Percentiles rank a stretch among this genome's conserved stretches.
phyloP scores from a whole-genome alignment of 2,888 invertebrate species.

The Cremastinae sp. region DNA sequence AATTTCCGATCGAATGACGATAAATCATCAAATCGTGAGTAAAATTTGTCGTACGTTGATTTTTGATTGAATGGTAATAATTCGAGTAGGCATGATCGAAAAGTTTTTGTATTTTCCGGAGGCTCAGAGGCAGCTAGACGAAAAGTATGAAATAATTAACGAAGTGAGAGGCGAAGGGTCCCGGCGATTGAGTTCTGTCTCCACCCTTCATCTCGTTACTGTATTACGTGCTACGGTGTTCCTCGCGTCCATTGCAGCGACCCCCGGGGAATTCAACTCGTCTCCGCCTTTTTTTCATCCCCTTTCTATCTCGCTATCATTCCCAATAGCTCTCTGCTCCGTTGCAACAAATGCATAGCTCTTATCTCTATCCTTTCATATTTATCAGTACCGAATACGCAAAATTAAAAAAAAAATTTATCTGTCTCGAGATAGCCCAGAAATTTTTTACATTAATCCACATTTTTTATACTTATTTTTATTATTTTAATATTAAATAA shows the following conservation, averaged over 20 bases:
- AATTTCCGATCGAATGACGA: neutral
- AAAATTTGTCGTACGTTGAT: too few species aligned
- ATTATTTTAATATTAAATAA: too few species aligned
- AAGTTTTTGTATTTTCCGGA: constrained; percentile 61
- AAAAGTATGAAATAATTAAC: constrained; percentile 77
- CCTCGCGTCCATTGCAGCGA: constrained; percentile 45
- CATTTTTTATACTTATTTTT: too few species aligned
- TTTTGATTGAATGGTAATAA: neutral
- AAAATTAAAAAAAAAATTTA: neutral
- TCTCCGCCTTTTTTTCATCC: neutral
- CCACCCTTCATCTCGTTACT: constrained; percentile 70
- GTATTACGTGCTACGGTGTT: constrained; percentile 44
- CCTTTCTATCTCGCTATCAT: constrained; percentile 6
- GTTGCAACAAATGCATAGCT: constrained; percentile 24
- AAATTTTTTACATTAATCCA: too few species aligned
- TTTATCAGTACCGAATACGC: neutral
- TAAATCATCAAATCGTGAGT: constrained; percentile 1
- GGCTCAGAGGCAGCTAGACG: constrained; percentile 75
- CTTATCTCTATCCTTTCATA: constrained; percentile 22
- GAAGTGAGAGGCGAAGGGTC: constrained; percentile 67
- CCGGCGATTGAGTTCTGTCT: constrained; percentile 73
- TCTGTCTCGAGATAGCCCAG: constrained; percentile 15
- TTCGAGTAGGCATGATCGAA: constrained; percentile 12
- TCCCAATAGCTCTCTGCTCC: constrained; percentile 59
- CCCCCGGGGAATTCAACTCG: constrained; percentile 55